Conservation (phyloP, 2,113 vertebrate species). For the Pteropus alecto region DNA sequence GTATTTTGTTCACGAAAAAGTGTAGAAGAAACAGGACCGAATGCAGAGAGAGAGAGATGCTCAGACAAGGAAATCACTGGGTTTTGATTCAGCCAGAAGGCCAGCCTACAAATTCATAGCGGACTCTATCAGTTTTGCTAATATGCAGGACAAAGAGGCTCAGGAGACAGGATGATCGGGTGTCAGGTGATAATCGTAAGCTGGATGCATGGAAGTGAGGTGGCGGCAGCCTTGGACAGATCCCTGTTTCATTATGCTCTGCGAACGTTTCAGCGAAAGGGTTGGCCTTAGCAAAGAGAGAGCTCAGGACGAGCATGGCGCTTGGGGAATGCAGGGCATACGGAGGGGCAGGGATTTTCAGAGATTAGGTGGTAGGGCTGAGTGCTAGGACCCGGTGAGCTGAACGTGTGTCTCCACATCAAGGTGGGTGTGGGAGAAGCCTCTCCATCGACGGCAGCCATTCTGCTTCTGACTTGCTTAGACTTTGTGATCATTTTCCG, state of each 20-base stretch:
- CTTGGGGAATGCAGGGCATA: no score
- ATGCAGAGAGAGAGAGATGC: background rate
- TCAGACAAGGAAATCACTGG: background rate
- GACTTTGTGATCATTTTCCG: background rate
- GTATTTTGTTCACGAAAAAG: background rate
- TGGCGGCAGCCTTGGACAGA: no score
- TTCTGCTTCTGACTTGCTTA: background rate
- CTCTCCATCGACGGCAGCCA: accelerated
- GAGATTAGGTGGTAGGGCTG: background rate
- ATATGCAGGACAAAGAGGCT: accelerated
- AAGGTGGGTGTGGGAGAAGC: background rate
- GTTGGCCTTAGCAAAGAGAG: background rate
- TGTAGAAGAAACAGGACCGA: background rate
- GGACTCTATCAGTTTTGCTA: accelerated
- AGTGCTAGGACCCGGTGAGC: accelerated
- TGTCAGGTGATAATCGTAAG: background rate
- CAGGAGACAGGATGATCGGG: background rate
- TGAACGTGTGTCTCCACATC: background rate
- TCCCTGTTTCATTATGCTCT: background rate
- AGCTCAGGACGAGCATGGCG: no score
- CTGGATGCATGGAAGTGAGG: background rate
- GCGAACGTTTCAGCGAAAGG: background rate
- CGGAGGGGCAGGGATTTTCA: background rate
- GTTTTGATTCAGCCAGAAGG: background rate
- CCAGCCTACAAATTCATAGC: background rate